Percentiles rank a stretch among this genome's conserved stretches.
Conservation (phyloP, 2,888 invertebrate genomes). For the Pandemis cinnamomeana region DNA sequence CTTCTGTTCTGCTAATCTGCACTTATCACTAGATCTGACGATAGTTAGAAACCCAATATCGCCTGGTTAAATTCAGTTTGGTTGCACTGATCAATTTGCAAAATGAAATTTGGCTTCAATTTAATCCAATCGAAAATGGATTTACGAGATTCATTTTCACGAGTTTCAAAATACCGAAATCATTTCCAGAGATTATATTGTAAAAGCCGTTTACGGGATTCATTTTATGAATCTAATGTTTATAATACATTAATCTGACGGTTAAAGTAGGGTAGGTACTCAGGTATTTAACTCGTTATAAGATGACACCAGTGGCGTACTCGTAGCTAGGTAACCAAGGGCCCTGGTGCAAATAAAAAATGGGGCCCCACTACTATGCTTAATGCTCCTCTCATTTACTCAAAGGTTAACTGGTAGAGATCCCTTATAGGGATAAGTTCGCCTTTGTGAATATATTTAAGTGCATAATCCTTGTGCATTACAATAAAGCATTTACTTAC, state of each 20-base stretch:
- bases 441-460: no score
- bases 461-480: no score
- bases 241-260: not conserved
- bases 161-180: not conserved
- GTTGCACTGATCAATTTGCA: constrained; percentile 4
- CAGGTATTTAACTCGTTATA: no score
- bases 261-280: no score
- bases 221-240: not conserved
- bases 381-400: no score
- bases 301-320: no score
- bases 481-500: no score
- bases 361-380: no score
- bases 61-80: constrained; percentile 26
- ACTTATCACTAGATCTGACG: not conserved
- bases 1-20: constrained; percentile 12
- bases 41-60: constrained; percentile 15
- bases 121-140: constrained; percentile 16
- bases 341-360: no score
- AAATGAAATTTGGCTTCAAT: constrained; percentile 12
- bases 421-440: no score
- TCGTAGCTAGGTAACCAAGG: no score
- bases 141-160: constrained; percentile 8
- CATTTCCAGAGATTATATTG: not conserved
- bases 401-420: no score
- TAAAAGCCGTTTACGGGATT: not conserved